Percentiles rank a stretch among this genome's conserved stretches.
Evolutionary conservation across 2,113 vertebrate genomes (phyloP).

Genomic region (Fulmarus glacialis): DNA sequence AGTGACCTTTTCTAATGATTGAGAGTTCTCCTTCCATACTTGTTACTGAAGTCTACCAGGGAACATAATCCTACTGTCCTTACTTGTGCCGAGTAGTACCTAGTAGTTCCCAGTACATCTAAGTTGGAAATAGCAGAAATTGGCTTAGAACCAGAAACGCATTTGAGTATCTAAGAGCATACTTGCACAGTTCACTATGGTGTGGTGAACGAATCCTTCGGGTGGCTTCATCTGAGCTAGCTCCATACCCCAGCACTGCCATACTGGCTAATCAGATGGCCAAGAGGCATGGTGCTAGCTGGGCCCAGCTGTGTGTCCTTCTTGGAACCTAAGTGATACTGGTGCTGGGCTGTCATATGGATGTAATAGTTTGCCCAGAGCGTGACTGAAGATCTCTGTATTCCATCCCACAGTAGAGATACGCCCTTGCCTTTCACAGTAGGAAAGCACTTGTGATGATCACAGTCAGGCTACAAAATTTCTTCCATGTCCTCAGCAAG

Average conservation of each 20-base stretch:
- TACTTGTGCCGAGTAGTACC: neutral
- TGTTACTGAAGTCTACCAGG: neutral
- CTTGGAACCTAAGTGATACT: neutral
- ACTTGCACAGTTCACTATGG: neutral
- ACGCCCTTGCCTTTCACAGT: neutral
- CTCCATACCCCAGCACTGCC: rapidly evolving
- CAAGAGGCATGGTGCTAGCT: neutral
- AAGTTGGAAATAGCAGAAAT: neutral
- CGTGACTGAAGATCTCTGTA: neutral
- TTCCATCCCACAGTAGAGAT: neutral
- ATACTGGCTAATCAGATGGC: neutral
- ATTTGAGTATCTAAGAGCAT: neutral
- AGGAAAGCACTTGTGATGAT: neutral
- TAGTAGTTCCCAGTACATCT: neutral
- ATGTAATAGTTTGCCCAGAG: neutral
- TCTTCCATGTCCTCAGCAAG: neutral
- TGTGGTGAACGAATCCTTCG: neutral
- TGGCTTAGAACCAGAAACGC: neutral
- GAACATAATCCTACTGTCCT: neutral
- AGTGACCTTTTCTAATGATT: neutral
- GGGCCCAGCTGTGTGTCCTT: neutral
- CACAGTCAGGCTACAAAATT: neutral
- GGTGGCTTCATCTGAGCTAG: neutral
- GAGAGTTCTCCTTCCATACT: neutral
- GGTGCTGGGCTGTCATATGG: neutral